Conservation (phyloP, 2,888 invertebrate genomes). For the Drosophila nr. perissopoda region DNA sequence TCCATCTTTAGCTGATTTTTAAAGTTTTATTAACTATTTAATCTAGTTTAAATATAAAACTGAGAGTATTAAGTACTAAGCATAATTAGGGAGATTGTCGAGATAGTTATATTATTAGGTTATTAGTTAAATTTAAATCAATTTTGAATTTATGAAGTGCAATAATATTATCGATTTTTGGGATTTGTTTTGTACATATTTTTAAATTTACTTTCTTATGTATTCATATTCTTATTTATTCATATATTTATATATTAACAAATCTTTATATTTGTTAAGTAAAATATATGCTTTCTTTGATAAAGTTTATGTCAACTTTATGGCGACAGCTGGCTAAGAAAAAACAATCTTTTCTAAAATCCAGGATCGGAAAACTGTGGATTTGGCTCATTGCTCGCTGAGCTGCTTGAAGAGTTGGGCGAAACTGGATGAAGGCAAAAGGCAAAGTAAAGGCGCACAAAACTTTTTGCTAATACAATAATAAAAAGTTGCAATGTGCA, state of each 20-base stretch:
- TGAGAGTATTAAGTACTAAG: background rate
- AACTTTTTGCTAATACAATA: conserved; percentile 77
- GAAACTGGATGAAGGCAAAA: conserved; percentile 30
- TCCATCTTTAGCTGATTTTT: background rate
- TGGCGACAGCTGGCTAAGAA: background rate
- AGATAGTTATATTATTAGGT: background rate
- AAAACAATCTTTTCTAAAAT: conserved; percentile 9
- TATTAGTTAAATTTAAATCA: background rate
- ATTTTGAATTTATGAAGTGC: too few species aligned
- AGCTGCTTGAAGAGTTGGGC: conserved; percentile 24
- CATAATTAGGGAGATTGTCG: background rate
- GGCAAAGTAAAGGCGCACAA: conserved; percentile 55
- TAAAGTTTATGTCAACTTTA: background rate
- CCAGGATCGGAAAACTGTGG: background rate
- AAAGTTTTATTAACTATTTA: background rate
- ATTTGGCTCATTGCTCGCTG: background rate
- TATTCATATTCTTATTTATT: too few species aligned
- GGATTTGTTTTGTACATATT: too few species aligned
- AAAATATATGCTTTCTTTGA: background rate
- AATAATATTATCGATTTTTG: too few species aligned
- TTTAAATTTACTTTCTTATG: too few species aligned
- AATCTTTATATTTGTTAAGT: background rate
- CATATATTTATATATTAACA: background rate
- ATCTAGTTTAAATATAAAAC: too few species aligned
- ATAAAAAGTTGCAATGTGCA: conserved; percentile 75